Evolutionary conservation across 2,113 vertebrate genomes (phyloP).

Genomic region (Psittacula cyanocephala): DNA sequence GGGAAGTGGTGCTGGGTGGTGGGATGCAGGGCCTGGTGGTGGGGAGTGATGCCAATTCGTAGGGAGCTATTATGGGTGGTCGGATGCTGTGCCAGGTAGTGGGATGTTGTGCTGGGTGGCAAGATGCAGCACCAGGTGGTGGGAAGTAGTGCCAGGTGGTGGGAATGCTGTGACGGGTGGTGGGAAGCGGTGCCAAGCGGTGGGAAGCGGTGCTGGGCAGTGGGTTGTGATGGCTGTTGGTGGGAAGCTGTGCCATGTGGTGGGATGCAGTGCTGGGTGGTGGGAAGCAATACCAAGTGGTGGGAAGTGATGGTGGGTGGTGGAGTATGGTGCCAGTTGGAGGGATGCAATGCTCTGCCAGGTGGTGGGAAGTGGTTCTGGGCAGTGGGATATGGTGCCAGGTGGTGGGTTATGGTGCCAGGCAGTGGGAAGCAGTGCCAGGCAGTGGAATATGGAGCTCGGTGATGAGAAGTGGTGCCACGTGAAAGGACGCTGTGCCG

Average conservation of each 20-base stretch:
- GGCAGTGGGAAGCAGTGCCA: background rate
- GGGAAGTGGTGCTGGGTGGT: background rate
- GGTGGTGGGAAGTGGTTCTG: no score
- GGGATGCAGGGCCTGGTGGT: background rate
- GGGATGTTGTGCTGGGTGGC: background rate
- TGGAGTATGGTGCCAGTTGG: background rate
- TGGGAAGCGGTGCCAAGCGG: background rate
- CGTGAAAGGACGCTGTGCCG: background rate
- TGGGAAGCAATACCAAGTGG: background rate
- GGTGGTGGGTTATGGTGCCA: background rate
- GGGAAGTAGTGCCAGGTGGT: background rate
- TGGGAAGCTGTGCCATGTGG: no score
- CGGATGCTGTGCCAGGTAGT: background rate
- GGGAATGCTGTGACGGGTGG: background rate
- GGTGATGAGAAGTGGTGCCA: rapidly evolving
- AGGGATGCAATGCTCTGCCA: background rate
- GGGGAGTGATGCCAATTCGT: rapidly evolving
- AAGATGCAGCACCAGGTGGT: no score
- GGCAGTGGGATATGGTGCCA: background rate
- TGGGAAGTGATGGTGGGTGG: background rate
- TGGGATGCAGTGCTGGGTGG: no score
- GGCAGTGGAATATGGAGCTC: background rate
- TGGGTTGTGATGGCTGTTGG: no score
- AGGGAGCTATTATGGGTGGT: background rate
- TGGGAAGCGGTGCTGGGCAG: background rate